Base-by-base conservation (phyloP, 2,797 vertebrate genomes). In the Okamejei kenojei region DNA sequence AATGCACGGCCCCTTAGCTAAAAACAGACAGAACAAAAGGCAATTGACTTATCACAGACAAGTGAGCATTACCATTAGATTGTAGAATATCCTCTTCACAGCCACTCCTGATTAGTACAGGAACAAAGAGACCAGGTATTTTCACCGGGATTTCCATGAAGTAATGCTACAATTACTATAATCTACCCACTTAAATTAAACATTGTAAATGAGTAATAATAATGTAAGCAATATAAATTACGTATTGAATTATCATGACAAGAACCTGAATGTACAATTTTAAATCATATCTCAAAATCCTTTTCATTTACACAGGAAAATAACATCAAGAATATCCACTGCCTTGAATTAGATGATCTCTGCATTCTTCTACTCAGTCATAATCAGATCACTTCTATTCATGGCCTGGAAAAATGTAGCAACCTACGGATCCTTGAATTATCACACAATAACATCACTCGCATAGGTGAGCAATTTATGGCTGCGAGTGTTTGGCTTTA, bases 381-480 rank as follows among this genome's bases (percentile, higher is more conserved):
- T 95, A 99, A 99, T 95, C 95, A 94, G n/a, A 95, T 99, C 94
- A 97, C 96, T 8, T 98, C 97, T 93, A 94, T 98, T 94, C 97
- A 96, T 77, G 98, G 98, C 90, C 95, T 99, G 94, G 96, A 95
- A 74, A 97, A 96, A 11, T 97, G 97, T 79, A 96, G 94, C 93
- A 97, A 97, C 95, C 94, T 99, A 91, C 95, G 94, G 11, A 94
- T 95, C 93, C 97, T 99, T 91, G 97, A 99, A 94, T 95, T 99
- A 84, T 99, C 99, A 0, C 94, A 97, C 95, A 99, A 99, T 94
- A 97, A 94, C 95, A 97, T 99, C 95, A 98, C 97, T 61, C 97
- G 97, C 94, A 97, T 99, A 82, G 97, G 99, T 99, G 96, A 97
- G 98, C 26, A 45, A 29, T 45, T 91, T 29, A 7, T 76, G 71